Percentiles rank a stretch among this genome's conserved stretches.
Conservation (phyloP, 2,797 vertebrate genomes). For the Sebastes matsubarae region DNA sequence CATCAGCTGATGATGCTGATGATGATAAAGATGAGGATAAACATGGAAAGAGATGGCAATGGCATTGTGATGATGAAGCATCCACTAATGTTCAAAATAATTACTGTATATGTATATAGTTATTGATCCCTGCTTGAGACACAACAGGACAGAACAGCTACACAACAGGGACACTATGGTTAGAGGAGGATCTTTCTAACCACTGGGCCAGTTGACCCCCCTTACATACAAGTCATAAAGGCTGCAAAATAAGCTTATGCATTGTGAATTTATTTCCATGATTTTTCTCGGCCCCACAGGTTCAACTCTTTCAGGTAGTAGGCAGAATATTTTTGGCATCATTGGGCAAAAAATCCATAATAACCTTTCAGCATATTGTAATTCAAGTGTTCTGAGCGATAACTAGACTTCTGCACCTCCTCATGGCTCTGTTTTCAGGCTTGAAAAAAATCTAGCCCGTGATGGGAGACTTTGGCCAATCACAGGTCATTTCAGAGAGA, state of each 20-base stretch:
- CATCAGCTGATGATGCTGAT: slow-evolving; percentile 43
- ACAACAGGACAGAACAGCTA: slow-evolving; percentile 5
- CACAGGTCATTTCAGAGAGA: too few species aligned
- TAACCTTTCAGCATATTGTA: too few species aligned
- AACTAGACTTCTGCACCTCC: too few species aligned
- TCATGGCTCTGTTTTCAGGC: too few species aligned
- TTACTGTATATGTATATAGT: not conserved
- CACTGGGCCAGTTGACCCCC: not conserved
- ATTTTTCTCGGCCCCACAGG: not conserved
- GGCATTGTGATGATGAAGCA: slow-evolving; percentile 1
- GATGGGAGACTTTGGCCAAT: too few species aligned
- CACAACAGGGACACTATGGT: not conserved
- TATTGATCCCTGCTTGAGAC: not conserved
- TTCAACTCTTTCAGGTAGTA: too few species aligned
- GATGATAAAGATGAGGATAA: slow-evolving; percentile 27
- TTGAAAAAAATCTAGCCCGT: too few species aligned
- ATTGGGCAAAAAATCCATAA: too few species aligned
- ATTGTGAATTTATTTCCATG: not conserved
- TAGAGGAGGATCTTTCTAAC: not conserved
- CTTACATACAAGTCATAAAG: not conserved
- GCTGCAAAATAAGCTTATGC: not conserved
- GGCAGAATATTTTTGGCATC: too few species aligned
- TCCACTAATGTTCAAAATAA: slow-evolving; percentile 4
- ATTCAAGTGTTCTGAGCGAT: too few species aligned
- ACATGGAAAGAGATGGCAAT: slow-evolving; percentile 4